A percentile compares a stretch with the other conserved stretches of the same genome.
These are phyloP conservation scores for Schizotus pectinicornis DNA, from an alignment of 2,888 invertebrate genomes.

Conservation along the genomic window DNA sequence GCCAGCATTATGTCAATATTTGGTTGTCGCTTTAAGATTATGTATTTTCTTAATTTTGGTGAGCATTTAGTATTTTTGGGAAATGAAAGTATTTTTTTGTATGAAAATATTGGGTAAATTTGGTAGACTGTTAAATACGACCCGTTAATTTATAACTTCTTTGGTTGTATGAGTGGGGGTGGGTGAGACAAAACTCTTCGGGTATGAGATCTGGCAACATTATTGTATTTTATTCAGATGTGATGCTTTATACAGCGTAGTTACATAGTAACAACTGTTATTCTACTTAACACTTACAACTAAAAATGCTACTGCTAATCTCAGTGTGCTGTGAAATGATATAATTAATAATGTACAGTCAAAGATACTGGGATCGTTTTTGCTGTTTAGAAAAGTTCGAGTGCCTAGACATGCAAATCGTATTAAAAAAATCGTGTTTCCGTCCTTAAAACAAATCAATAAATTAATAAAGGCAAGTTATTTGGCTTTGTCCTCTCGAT, in stretches of 20 bases:
- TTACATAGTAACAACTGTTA: conserved; percentile 75
- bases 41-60: too few species aligned
- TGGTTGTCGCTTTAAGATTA: too few species aligned
- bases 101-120: too few species aligned
- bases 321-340: conserved; percentile 60
- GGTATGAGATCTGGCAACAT: conserved; percentile 68
- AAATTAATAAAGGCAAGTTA: conserved; percentile 42
- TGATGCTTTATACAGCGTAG: conserved; percentile 72
- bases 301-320: conserved; percentile 69
- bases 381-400: conserved; percentile 45
- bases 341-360: conserved; percentile 55
- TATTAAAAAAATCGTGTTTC: conserved; percentile 43
- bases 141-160: too few species aligned
- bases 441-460: conserved; percentile 45
- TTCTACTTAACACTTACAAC: conserved; percentile 71
- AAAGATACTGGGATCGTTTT: conserved; percentile 49
- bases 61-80: too few species aligned
- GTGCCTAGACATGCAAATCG: conserved; percentile 54
- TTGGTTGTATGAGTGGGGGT: not conserved
- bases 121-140: too few species aligned
- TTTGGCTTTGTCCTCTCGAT: conserved; percentile 36
- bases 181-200: conserved; percentile 10
- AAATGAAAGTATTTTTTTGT: too few species aligned
- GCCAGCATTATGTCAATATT: too few species aligned
- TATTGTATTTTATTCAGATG: conserved; percentile 69